These are phyloP conservation scores for Germaria angustata DNA, from an alignment of 2,888 invertebrate species.

Conservation along the genomic window DNA sequence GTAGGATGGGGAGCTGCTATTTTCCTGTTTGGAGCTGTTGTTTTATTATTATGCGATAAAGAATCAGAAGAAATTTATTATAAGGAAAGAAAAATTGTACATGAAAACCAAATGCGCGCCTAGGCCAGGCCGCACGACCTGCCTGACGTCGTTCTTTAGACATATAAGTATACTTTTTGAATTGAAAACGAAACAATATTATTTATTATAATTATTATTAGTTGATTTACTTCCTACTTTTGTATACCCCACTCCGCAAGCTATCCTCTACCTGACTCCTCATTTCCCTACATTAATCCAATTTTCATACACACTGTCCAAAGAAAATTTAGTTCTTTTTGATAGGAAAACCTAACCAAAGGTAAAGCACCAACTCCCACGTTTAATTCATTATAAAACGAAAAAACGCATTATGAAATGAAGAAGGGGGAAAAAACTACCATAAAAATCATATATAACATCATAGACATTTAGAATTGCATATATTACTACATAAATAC, in stretches of 20 bases:
- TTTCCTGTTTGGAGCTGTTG: slow-evolving; percentile 95
- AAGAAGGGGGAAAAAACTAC: slow-evolving; percentile 47
- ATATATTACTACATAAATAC: slow-evolving; percentile 49
- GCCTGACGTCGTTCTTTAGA: slow-evolving; percentile 81
- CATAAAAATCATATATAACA: slow-evolving; percentile 64
- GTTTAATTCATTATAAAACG: slow-evolving; percentile 48
- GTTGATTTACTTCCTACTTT: slow-evolving; percentile 36
- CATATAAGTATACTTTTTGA: slow-evolving; percentile 69
- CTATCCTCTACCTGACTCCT: neutral
- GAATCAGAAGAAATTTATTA: slow-evolving; percentile 99
- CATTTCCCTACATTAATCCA: slow-evolving; percentile 1
- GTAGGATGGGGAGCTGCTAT: slow-evolving; percentile 98
- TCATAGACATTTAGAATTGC: slow-evolving; percentile 68
- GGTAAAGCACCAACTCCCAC: slow-evolving; percentile 31
- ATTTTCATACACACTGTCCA: slow-evolving; percentile 36
- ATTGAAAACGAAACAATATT: slow-evolving; percentile 65
- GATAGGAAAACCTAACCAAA: slow-evolving; percentile 26
- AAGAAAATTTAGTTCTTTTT: slow-evolving; percentile 1
- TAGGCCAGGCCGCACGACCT: slow-evolving; percentile 81
- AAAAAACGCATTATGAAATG: slow-evolving; percentile 57
- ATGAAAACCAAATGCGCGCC: slow-evolving; percentile 81
- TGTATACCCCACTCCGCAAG: slow-evolving; percentile 15
- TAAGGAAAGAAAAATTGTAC: slow-evolving; percentile 95
- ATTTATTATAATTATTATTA: slow-evolving; percentile 59
- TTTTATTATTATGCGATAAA: slow-evolving; percentile 96